These are phyloP conservation scores for Athrips mouffetella DNA, from an alignment of 2,888 invertebrate species.

Conservation along the genomic window DNA sequence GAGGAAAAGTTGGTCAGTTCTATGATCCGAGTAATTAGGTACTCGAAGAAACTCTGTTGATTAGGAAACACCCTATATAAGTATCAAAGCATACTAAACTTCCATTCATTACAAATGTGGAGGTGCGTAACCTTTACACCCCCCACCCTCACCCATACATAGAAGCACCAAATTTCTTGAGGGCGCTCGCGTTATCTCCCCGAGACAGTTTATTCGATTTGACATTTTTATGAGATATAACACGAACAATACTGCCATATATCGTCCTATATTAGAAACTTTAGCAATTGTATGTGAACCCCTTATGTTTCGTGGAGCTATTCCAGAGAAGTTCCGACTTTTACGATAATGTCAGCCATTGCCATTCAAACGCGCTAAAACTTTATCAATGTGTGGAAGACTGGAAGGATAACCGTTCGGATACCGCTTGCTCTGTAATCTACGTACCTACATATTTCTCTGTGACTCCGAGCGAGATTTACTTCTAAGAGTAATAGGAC, in stretches of 20 bases:
- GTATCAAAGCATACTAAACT: too few species aligned
- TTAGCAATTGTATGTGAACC: conserved; percentile 75
- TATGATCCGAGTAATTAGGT: too few species aligned
- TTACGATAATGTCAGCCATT: conserved; percentile 78
- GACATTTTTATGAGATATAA: conserved; percentile 70
- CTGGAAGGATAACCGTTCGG: conserved; percentile 70
- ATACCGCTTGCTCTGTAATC: conserved; percentile 43
- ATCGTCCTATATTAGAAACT: conserved; percentile 72
- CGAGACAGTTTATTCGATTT: conserved; percentile 48
- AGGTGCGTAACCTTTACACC: not conserved
- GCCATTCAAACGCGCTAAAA: conserved; percentile 76
- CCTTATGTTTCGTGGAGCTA: conserved; percentile 74
- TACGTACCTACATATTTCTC: conserved; percentile 12
- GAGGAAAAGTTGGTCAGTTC: too few species aligned
- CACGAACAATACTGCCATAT: conserved; percentile 62
- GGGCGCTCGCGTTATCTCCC: conserved; percentile 19
- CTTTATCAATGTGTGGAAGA: conserved; percentile 75
- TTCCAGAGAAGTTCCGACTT: conserved; percentile 74
- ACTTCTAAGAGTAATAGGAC: not conserved
- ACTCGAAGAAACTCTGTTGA: too few species aligned
- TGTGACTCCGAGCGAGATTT: conserved; percentile 4
- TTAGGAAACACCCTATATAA: too few species aligned
- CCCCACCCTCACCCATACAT: not conserved
- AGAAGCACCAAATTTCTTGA: not conserved
- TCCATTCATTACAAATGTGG: too few species aligned